Evolutionary conservation across 2,888 invertebrate genomes (phyloP), one percentile per base, ranked within the genome.

Genomic region (Platycheirus albimanus): DNA sequence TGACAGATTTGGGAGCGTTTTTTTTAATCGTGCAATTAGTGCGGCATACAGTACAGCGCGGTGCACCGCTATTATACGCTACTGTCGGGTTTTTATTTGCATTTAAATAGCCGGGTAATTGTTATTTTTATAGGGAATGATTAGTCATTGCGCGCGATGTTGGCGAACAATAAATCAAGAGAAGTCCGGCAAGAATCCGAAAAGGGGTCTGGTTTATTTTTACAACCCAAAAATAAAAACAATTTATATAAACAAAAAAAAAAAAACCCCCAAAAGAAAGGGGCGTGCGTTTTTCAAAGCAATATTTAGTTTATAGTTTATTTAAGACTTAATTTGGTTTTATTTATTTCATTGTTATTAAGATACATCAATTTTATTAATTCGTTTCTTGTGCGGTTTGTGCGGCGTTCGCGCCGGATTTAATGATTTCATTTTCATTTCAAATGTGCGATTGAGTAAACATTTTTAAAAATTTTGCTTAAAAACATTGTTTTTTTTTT

Each of bases 1-100:
- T 83, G 83, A 83, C 78, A 83, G 78, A 83, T 83, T 83, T 61
- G 83, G 83, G 78, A 78, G 63, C 63, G 78, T 83, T 78, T 78
- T n/a, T 17, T 83, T 83, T 83, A 83, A 78, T 74, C 63, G 83
- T 64, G 78, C 83, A 83, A 83, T 83, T 83, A 83, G 78, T 78
- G 58, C 43, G 58, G 78, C 83, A 83, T 78, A 78, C 78, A 83
- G 78, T 78, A 52, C 43, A 69, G 64, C 64, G 17, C 83, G 24
- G 71, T 76, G 71, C 81, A 81, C 61, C 45, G 75, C 38, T 64
- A 66, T 20, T 61, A 61, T 64, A 52, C 45, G 75, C 47, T 70
- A 71, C 38, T 67, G 67, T 71, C 43, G 64, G 38, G 43, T 56
- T 64, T 78, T 69, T 45, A 64, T 69, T 69, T 74, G 72, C 77